These are phyloP conservation scores for Argentina silus DNA, from an alignment of 2,797 vertebrate species.

Conservation along the genomic window DNA sequence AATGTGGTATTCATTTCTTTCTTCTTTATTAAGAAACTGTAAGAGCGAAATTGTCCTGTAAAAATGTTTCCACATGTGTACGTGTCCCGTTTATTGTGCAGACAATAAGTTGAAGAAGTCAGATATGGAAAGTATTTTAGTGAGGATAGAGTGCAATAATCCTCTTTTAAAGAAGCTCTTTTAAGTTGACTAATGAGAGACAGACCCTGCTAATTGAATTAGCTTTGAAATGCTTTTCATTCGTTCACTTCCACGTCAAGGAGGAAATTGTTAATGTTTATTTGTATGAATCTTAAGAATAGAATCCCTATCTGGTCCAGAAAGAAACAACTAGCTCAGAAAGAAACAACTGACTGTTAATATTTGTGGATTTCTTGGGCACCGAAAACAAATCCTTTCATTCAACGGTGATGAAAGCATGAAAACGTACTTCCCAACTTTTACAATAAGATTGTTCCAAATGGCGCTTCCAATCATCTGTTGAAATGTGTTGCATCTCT, in stretches of 20 bases:
- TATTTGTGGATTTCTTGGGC: no score
- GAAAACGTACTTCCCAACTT: no score
- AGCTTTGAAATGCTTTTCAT: constrained; percentile 45
- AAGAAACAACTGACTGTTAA: not conserved
- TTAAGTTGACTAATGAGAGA: constrained; percentile 44
- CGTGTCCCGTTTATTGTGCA: constrained; percentile 50
- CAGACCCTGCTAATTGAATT: constrained; percentile 45
- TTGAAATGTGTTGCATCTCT: not conserved
- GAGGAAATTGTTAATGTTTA: constrained; percentile 33
- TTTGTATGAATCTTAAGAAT: constrained; percentile 19
- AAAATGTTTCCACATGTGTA: constrained; percentile 58
- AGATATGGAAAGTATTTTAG: constrained; percentile 43
- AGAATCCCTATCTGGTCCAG: not conserved
- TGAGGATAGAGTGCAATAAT: not conserved
- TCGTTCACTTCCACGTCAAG: constrained; percentile 42
- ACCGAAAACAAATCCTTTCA: no score
- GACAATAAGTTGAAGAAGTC: constrained; percentile 44
- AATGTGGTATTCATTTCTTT: constrained; percentile 50
- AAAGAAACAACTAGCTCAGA: not conserved
- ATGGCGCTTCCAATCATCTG: not conserved
- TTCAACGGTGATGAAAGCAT: no score
- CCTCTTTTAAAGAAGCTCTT: constrained; percentile 22
- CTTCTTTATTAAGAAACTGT: constrained; percentile 44
- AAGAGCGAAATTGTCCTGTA: constrained; percentile 44
- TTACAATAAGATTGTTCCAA: no score